These are phyloP conservation scores for Salticus scenicus DNA, from an alignment of 2,888 invertebrate species.

Conservation along the genomic window DNA sequence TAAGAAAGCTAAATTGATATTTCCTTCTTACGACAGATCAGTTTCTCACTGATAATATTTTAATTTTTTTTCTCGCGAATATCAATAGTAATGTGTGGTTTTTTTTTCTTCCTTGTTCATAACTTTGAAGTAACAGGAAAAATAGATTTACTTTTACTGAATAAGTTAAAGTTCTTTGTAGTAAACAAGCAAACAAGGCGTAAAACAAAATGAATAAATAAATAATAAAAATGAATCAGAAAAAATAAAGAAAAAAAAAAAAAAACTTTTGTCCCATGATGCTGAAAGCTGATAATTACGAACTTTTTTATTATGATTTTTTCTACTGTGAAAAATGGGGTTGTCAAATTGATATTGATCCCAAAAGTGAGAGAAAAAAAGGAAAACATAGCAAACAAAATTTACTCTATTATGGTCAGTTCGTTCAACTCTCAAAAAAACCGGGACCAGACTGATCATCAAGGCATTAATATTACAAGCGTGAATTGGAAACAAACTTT, in stretches of 20 bases:
- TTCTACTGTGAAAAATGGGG: not conserved
- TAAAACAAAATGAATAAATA: not conserved
- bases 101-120: constrained; percentile 4
- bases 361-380: not conserved
- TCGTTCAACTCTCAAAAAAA: not conserved
- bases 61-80: no score
- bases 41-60: no score
- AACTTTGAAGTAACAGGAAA: constrained; percentile 12
- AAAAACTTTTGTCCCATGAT: not conserved
- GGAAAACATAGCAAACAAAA: not conserved
- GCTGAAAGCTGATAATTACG: constrained; percentile 6
- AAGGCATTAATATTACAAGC: constrained; percentile 6
- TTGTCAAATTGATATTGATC: not conserved
- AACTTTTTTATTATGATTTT: not conserved
- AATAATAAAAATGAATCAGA: not conserved
- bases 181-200: not conserved
- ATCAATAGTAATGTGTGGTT: not conserved
- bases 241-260: not conserved
- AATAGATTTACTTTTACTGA: not conserved
- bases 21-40: no score
- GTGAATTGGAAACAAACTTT: constrained; percentile 16
- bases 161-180: not conserved
- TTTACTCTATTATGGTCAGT: not conserved
- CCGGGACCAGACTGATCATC: not conserved
- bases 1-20: no score